Evolutionary conservation across 1,140 invertebrate genomes (phyloP).

Genomic region (Drosophila cardini): DNA sequence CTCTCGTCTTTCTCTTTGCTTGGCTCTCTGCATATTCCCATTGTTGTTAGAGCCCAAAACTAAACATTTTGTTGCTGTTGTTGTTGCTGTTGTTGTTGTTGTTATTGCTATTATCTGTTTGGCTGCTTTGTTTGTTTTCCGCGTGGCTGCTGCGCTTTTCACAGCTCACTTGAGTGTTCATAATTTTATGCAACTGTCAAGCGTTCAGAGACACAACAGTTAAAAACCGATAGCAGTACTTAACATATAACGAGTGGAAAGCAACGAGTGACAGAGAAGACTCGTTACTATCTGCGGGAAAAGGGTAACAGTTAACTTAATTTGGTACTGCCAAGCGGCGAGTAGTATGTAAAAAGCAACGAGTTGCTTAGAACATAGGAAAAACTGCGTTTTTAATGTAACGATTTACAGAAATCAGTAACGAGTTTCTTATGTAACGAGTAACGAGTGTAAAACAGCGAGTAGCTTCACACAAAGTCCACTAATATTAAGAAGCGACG

Average conservation of each 20-base stretch:
- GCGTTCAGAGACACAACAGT: constrained; percentile 4
- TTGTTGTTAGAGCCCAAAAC: constrained; percentile 41
- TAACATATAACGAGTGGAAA: background rate
- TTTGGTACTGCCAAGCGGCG: too few species aligned
- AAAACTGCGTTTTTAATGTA: background rate
- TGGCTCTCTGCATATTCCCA: constrained; percentile 1
- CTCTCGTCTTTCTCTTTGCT: background rate
- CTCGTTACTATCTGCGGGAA: too few species aligned
- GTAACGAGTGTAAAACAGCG: background rate
- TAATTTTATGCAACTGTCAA: constrained; percentile 53
- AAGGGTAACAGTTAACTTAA: too few species aligned
- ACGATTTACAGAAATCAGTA: background rate
- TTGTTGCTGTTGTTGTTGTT: constrained; percentile 9
- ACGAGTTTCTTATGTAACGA: background rate
- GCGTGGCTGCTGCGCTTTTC: constrained; percentile 60
- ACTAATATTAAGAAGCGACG: background rate
- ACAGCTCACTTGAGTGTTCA: constrained; percentile 63
- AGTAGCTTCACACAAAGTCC: background rate
- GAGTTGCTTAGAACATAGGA: too few species aligned
- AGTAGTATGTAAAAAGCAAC: background rate
- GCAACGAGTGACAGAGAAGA: background rate
- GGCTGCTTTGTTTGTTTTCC: constrained; percentile 29
- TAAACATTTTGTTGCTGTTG: constrained; percentile 36
- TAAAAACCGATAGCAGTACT: constrained; percentile 6
- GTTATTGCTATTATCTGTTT: constrained; percentile 30